These are phyloP conservation scores for Oceanodroma leucorhoa DNA, from an alignment of 2,797 vertebrate species.

Conservation along the genomic window DNA sequence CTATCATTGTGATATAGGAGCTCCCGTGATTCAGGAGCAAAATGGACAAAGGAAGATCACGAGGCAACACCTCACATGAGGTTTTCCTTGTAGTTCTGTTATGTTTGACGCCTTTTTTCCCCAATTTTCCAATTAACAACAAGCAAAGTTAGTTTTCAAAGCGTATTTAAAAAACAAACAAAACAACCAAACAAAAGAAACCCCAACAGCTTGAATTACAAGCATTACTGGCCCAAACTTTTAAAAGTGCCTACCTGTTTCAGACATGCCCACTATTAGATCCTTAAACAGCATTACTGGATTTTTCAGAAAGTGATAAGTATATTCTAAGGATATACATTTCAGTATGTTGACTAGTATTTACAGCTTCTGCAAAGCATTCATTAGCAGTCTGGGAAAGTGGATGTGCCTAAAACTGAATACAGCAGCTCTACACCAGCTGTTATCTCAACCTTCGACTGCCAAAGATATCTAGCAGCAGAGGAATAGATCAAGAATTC, in stretches of 20 bases:
- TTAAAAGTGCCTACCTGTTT: background rate
- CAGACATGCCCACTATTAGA: background rate
- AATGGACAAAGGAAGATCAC: background rate
- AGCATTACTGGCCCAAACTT: background rate
- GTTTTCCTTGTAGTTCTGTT: background rate
- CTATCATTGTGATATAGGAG: background rate
- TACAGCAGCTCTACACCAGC: background rate
- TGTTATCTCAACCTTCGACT: background rate
- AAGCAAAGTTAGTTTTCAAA: background rate
- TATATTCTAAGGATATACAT: background rate
- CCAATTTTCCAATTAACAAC: background rate
- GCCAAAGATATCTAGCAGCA: background rate
- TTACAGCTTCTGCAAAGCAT: background rate
- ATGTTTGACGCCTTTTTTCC: background rate
- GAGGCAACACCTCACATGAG: background rate
- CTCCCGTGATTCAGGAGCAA: background rate
- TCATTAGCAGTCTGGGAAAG: background rate
- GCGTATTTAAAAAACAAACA: background rate
- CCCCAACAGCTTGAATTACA: background rate
- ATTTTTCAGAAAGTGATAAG: background rate
- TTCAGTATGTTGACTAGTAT: background rate
- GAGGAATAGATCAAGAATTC: background rate
- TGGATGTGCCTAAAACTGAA: background rate
- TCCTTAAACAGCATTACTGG: background rate
- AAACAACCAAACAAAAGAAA: background rate